phyloP scores from a whole-genome alignment of 1,140 invertebrate genomes.

The Apolygus lucorum region DNA sequence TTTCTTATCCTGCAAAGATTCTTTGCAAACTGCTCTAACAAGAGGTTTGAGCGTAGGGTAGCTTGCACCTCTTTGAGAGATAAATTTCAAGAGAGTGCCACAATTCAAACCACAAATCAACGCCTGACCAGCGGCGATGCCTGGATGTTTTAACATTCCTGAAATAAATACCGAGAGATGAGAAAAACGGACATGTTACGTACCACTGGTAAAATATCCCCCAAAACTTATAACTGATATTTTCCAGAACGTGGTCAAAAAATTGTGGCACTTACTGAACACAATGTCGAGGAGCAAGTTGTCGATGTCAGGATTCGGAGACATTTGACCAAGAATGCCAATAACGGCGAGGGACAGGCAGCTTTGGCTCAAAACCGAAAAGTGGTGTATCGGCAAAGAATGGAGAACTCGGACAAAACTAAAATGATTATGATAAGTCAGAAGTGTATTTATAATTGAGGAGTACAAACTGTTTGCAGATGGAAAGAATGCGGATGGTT shows the following conservation, averaged over 20 bases:
- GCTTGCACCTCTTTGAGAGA: not conserved
- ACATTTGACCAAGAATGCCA: slow-evolving; percentile 14
- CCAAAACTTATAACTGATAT: too few relatives aligned
- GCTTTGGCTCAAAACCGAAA: slow-evolving; percentile 12
- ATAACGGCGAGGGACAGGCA: slow-evolving; percentile 4
- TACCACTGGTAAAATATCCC: too few relatives aligned
- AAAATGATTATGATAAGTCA: not conserved
- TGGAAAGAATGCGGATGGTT: too few relatives aligned
- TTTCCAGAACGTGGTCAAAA: too few relatives aligned
- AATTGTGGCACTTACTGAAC: slow-evolving; percentile 24
- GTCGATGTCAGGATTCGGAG: slow-evolving; percentile 10
- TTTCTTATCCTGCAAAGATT: not conserved
- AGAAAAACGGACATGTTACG: too few relatives aligned
- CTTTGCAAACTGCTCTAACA: slow-evolving; percentile 4
- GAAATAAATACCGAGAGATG: not conserved
- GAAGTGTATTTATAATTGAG: too few relatives aligned
- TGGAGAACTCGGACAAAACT: slow-evolving; percentile 2
- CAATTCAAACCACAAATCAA: slow-evolving; percentile 5
- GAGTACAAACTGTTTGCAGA: too few relatives aligned
- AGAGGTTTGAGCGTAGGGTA: slow-evolving; percentile 9
- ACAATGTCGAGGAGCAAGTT: slow-evolving; percentile 16
- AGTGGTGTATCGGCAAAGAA: slow-evolving; percentile 17
- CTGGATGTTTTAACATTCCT: not conserved
- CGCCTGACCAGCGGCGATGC: not conserved
- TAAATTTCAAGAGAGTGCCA: slow-evolving; percentile 20